Evolutionary conservation across 2,888 invertebrate genomes (phyloP).

Genomic region (Phengaris alcon): DNA sequence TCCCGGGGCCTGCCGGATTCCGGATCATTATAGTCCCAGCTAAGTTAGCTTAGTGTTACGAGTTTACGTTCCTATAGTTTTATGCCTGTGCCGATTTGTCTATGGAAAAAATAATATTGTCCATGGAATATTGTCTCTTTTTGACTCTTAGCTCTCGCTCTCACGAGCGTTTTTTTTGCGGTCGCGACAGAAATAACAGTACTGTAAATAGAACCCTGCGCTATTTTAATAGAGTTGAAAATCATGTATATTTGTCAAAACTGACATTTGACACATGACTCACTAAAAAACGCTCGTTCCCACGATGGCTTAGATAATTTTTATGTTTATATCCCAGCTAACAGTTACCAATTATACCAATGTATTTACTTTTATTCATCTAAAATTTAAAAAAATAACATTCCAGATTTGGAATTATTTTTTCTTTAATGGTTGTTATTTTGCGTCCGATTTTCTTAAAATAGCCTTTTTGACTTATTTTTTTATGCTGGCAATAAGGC

Average conservation of each 20-base stretch:
- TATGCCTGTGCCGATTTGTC: slow-evolving; percentile 31
- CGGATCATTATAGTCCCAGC: too few species aligned
- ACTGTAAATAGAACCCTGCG: too few species aligned
- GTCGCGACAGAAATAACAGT: too few species aligned
- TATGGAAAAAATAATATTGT: background rate
- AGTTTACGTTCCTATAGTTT: slow-evolving; percentile 66
- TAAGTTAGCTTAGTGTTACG: slow-evolving; percentile 45
- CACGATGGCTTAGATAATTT: too few species aligned
- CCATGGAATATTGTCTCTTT: slow-evolving; percentile 2
- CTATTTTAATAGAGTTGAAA: too few species aligned
- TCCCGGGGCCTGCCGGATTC: too few species aligned
- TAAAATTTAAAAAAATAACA: background rate
- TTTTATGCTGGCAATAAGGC: background rate
- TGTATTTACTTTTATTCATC: background rate
- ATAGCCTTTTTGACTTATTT: slow-evolving; percentile 8
- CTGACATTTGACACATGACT: too few species aligned
- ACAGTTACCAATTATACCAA: slow-evolving; percentile 8
- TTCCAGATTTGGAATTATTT: slow-evolving; percentile 11
- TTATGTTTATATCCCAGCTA: background rate
- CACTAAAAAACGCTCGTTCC: too few species aligned
- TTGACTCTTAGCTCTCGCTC: too few species aligned
- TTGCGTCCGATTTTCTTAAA: background rate
- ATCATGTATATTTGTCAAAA: too few species aligned
- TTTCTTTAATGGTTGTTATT: background rate
- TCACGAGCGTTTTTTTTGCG: too few species aligned